Evolutionary conservation across 2,113 vertebrate genomes (phyloP).

Genomic region (Sander vitreus): DNA sequence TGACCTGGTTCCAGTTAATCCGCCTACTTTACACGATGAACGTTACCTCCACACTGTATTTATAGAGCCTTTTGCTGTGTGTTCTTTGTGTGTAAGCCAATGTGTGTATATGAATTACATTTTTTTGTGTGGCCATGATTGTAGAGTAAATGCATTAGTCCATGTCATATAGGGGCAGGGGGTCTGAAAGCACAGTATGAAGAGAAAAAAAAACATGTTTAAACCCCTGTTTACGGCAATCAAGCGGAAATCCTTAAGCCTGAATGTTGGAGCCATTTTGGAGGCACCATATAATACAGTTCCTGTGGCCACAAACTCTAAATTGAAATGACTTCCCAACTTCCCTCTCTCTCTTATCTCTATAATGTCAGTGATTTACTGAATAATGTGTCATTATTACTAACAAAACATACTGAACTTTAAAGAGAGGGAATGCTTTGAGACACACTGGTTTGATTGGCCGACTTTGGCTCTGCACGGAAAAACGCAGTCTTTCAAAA

Average conservation of each 20-base stretch:
- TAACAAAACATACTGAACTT: background rate
- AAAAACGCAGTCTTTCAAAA: background rate
- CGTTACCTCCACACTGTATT: slow-evolving; percentile 77
- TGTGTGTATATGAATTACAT: slow-evolving; percentile 39
- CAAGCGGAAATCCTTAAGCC: background rate
- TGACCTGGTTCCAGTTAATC: slow-evolving; percentile 79
- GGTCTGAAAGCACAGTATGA: slow-evolving; percentile 9
- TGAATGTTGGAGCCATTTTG: slow-evolving; percentile 15
- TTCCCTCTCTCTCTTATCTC: background rate
- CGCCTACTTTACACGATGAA: slow-evolving; percentile 74
- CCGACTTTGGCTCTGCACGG: background rate
- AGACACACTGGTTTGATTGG: slow-evolving; percentile 1
- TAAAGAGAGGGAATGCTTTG: background rate
- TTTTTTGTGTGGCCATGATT: slow-evolving; percentile 32
- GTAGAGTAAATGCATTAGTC: slow-evolving; percentile 30
- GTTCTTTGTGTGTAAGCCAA: slow-evolving; percentile 27
- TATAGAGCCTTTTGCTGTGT: slow-evolving; percentile 69
- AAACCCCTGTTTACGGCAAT: background rate
- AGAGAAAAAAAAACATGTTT: background rate
- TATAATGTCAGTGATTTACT: background rate
- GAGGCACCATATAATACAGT: background rate
- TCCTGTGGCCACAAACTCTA: background rate
- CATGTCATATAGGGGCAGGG: slow-evolving; percentile 12
- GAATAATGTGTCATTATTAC: background rate
- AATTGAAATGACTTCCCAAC: background rate